Base-by-base conservation (phyloP, 2,888 invertebrate genomes). In the Agonopterix arenella region DNA sequence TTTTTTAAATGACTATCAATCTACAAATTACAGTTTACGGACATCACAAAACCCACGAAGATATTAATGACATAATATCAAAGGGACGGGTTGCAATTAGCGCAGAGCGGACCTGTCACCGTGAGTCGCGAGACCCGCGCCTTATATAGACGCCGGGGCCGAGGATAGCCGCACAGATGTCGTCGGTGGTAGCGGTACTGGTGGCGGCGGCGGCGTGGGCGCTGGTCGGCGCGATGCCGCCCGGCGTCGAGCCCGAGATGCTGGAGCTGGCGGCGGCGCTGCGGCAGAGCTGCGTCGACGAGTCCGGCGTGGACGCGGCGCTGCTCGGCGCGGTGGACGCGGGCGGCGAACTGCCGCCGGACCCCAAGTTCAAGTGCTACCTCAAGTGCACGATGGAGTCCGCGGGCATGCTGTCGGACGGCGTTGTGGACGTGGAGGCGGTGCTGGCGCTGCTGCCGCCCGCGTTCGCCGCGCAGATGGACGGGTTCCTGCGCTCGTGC, bases 371-470 rank as follows among this genome's bases (percentile, higher is more conserved):
- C 47, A 82, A 84, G 59, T 88, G 88, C 66, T 88, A 88, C 71
- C 70, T 82, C 55, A 84, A 84, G 61, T 88, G 88, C 61, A 67
- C 76, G 13, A 84, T 88, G 88, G 88, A 86, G 69, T 84, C 80
- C 28, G 80, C 83, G 1, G 88, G 88, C 44, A 84, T 88, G 84
- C 55, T 85, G 67, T 51, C 70, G 1, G 84, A 76, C 4, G 88
- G 84, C 36, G 64, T 52, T 11, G 70, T 88, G 54, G 83, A 88
- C 58, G 66, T 84, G 46, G 88, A 86, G 38, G 76, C 83, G 1
- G 77, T 84, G 49, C 57, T 88, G 44, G 79, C 77, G 16, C 57
- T 88, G 59, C 61, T 88, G 56, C 84, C 83, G 0, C 76, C 78
- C 7, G 73, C 65, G 37, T 48, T 84, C 58, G 65, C 68, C 16